A percentile compares a stretch with the other conserved stretches of the same genome.
Evolutionary conservation across 2,113 vertebrate genomes (phyloP).

Genomic region (Percina caprodes): DNA sequence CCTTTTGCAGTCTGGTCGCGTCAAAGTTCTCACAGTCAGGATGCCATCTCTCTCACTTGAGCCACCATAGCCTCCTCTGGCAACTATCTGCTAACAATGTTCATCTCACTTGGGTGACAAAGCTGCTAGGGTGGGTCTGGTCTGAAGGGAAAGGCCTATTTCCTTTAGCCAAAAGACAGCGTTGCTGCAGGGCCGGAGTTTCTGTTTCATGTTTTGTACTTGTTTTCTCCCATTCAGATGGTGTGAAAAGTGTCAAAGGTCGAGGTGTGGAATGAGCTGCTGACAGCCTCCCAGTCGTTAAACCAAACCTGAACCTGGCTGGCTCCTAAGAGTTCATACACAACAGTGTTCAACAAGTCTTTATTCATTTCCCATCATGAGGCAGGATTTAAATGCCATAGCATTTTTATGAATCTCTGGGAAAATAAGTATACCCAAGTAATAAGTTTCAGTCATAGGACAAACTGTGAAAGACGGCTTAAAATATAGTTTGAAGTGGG

Average conservation of each 20-base stretch:
- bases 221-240: conserved; percentile 63
- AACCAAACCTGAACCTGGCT: conserved; percentile 59
- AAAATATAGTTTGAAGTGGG: conserved; percentile 57
- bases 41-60: conserved; percentile 71
- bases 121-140: conserved; percentile 76
- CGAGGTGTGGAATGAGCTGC: conserved; percentile 65
- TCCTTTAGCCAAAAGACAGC: conserved; percentile 76
- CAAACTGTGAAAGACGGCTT: conserved; percentile 73
- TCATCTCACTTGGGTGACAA: conserved; percentile 87
- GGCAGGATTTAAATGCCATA: conserved; percentile 39
- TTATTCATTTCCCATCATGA: conserved; percentile 42
- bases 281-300: conserved; percentile 52
- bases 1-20: conserved; percentile 66
- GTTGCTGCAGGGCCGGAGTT: conserved; percentile 63
- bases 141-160: conserved; percentile 76
- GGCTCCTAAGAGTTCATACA: conserved; percentile 41
- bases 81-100: conserved; percentile 92
- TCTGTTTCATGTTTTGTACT: conserved; percentile 76
- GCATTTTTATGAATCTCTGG: conserved; percentile 36
- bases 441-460: conserved; percentile 41
- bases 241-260: conserved; percentile 79
- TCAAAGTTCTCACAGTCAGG: conserved; percentile 85
- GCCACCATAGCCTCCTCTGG: conserved; percentile 76
- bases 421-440: conserved; percentile 24
- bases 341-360: conserved; percentile 16